phyloP scores from a whole-genome alignment of 2,113 vertebrate genomes.

The Galemys pyrenaicus region DNA sequence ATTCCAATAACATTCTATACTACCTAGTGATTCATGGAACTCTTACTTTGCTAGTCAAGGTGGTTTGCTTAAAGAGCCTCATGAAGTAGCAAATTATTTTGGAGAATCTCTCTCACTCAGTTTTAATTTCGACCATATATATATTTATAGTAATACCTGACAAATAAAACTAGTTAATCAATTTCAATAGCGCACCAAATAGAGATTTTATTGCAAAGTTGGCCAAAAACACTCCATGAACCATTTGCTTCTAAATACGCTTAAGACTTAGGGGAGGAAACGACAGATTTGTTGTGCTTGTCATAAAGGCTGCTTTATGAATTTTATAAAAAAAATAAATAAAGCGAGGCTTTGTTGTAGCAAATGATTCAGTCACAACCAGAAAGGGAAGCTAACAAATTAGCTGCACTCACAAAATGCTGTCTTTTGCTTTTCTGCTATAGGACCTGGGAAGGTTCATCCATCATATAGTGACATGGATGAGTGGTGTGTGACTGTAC shows the following conservation, averaged over 20 bases:
- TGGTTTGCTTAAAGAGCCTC: not conserved
- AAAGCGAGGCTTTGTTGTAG: slow-evolving; percentile 46
- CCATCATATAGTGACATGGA: not conserved
- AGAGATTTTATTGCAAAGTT: slow-evolving; percentile 53
- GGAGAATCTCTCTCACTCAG: not conserved
- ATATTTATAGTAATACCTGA: not conserved
- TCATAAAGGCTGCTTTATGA: slow-evolving; percentile 49
- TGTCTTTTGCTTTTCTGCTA: slow-evolving; percentile 39
- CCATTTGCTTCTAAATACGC: slow-evolving; percentile 47
- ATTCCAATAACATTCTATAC: slow-evolving; percentile 13
- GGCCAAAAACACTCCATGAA: not conserved
- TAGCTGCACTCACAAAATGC: slow-evolving; percentile 15
- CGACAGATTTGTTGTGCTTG: slow-evolving; percentile 49
- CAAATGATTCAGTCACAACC: slow-evolving; percentile 35
- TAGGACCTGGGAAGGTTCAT: not conserved
- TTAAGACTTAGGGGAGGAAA: not conserved
- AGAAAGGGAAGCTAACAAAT: slow-evolving; percentile 32
- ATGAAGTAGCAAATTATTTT: not conserved
- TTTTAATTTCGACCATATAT: not conserved
- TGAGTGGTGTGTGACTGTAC: not conserved
- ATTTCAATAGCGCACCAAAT: slow-evolving; percentile 7
- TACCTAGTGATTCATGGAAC: not conserved
- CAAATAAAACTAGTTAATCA: slow-evolving; percentile 19
- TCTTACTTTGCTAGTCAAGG: not conserved
- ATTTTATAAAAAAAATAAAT: slow-evolving; percentile 22